These are phyloP conservation scores for Eunapius fragilis DNA, from an alignment of 37 sponge, comb jelly and placozoan genomes.

Conservation along the genomic window DNA sequence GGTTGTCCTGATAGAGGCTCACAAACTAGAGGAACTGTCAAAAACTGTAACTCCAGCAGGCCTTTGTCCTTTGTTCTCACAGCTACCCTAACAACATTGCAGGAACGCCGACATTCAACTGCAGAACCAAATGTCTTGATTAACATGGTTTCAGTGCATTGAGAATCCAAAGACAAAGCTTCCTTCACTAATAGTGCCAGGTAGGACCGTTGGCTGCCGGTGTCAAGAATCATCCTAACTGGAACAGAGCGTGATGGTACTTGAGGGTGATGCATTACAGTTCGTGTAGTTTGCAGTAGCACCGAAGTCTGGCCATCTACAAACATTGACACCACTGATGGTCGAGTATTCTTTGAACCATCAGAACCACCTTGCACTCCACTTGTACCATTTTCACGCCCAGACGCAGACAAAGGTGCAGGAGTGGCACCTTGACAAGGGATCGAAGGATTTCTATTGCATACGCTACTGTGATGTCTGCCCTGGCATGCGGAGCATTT, in stretches of 20 bases:
- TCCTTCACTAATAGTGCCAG: background rate
- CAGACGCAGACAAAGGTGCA: too few relatives aligned
- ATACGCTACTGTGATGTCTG: slow-evolving; percentile 18
- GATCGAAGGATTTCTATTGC: background rate
- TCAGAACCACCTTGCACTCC: too few relatives aligned
- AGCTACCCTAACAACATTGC: slow-evolving; percentile 11
- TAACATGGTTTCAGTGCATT: background rate
- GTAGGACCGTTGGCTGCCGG: slow-evolving; percentile 34
- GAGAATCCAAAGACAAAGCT: background rate
- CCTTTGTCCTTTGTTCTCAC: background rate
- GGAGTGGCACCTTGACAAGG: too few relatives aligned
- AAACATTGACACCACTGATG: too few relatives aligned
- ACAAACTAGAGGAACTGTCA: slow-evolving; percentile 22
- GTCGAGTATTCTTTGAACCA: too few relatives aligned
- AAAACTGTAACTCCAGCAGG: background rate
- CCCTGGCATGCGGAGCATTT: background rate
- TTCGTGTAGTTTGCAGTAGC: slow-evolving; percentile 17
- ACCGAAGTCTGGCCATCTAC: background rate
- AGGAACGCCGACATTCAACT: background rate
- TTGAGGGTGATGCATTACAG: background rate
- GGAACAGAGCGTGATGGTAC: background rate
- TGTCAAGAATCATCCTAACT: slow-evolving; percentile 13
- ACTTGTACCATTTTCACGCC: too few relatives aligned
- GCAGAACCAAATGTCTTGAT: slow-evolving; percentile 33
- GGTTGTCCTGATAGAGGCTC: slow-evolving; percentile 12